Conservation (phyloP, 1,140 invertebrate genomes). For the Wiebesia pumilae region DNA sequence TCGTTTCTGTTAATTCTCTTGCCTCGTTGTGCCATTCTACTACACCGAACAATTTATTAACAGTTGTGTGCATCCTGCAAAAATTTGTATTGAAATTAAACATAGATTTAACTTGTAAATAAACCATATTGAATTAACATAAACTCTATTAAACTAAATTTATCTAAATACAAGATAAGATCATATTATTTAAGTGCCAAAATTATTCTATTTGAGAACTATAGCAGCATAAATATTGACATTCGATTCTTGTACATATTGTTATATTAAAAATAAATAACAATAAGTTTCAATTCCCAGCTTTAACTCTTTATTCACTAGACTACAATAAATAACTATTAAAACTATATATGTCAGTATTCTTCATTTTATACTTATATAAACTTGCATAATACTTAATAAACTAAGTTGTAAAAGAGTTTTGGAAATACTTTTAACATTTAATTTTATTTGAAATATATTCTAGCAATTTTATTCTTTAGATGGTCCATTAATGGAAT, state of each 20-base stretch:
- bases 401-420: neutral
- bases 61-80: conserved; percentile 69
- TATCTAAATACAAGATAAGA: conserved; percentile 2
- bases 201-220: neutral
- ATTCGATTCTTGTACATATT: neutral
- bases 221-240: neutral
- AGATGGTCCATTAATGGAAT: neutral
- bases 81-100: neutral
- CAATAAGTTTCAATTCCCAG: neutral
- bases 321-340: no score
- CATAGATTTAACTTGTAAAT: no score
- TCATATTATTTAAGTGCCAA: neutral
- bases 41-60: conserved; percentile 72
- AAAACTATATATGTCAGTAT: neutral
- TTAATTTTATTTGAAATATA: neutral
- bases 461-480: neutral
- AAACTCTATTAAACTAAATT: no score
- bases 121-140: no score
- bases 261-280: neutral
- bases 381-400: neutral
- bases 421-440: neutral
- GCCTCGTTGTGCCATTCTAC: conserved; percentile 82
- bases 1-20: conserved; percentile 81
- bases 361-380: neutral
- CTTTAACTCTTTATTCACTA: neutral